These are phyloP conservation scores for Phylloscopus collybita DNA, from an alignment of 2,797 vertebrate genomes.

Conservation along the genomic window DNA sequence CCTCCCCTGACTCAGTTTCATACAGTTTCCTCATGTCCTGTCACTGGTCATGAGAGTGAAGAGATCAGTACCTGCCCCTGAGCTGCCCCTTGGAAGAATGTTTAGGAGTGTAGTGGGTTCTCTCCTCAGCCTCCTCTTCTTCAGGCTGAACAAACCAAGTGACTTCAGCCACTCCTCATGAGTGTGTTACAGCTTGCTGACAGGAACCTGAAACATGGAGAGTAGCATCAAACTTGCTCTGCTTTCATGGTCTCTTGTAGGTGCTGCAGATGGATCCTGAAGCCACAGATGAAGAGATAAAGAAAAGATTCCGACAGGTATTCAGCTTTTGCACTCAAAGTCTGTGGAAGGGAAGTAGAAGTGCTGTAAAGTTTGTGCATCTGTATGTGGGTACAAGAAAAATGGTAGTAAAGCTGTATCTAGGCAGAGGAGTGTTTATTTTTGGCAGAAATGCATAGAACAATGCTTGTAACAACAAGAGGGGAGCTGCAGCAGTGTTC, in stretches of 20 bases:
- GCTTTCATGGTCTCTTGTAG: conserved; percentile 70
- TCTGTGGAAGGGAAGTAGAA: not conserved
- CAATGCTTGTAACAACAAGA: not conserved
- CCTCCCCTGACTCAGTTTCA: not conserved
- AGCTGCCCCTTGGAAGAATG: not conserved
- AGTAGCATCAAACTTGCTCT: not conserved
- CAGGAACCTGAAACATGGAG: not conserved
- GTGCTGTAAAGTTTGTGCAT: not conserved
- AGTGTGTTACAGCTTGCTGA: not conserved
- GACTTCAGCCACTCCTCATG: not conserved
- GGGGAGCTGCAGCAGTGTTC: not conserved
- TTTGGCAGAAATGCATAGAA: not conserved
- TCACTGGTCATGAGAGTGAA: not conserved
- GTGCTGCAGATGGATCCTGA: conserved; percentile 97
- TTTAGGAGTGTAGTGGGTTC: not conserved
- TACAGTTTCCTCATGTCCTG: not conserved
- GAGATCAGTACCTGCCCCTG: not conserved
- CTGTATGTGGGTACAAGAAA: not conserved
- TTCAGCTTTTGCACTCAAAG: not conserved
- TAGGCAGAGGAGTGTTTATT: not conserved
- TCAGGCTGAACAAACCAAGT: not conserved
- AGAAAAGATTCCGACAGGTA: conserved; percentile 97
- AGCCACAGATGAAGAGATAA: conserved; percentile 95
- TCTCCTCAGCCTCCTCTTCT: not conserved
- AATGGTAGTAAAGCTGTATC: not conserved